Evolutionary conservation across 2,797 vertebrate species (phyloP).

Genomic region (Myotis findleyi): DNA sequence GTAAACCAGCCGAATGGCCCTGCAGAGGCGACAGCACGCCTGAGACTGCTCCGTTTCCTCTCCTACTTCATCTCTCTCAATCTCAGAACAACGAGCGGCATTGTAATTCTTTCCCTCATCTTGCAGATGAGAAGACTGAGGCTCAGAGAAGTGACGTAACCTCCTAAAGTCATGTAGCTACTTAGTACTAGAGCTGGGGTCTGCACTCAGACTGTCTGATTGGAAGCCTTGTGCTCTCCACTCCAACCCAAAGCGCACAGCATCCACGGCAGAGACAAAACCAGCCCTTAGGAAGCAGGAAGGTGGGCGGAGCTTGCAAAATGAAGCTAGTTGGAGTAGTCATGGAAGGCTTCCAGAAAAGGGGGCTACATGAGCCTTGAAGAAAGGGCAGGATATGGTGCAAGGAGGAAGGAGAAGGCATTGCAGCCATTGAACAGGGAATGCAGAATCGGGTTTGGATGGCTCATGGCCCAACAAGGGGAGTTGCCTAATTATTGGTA

Average conservation of each 20-base stretch:
- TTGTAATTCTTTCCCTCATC: background rate
- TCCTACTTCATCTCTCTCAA: background rate
- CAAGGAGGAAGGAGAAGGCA: background rate
- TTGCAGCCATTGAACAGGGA: background rate
- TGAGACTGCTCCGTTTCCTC: background rate
- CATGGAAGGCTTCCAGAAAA: background rate
- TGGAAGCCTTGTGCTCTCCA: background rate
- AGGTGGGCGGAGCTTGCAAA: background rate
- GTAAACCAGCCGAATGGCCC: background rate
- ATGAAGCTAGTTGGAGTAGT: background rate
- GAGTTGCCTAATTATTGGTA: background rate
- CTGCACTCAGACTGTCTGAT: background rate
- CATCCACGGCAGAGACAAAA: background rate
- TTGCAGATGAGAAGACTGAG: background rate
- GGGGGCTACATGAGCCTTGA: background rate
- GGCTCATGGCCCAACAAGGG: background rate
- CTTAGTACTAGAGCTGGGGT: background rate
- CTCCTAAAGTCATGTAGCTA: background rate
- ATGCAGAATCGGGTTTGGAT: background rate
- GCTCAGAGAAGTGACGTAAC: background rate
- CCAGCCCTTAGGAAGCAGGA: background rate
- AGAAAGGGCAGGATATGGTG: background rate
- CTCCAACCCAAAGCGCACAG: no score
- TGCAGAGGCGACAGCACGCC: background rate
- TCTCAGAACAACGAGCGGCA: background rate